phyloP scores from a whole-genome alignment of 2,888 invertebrate species.

The Prosapia bicincta region DNA sequence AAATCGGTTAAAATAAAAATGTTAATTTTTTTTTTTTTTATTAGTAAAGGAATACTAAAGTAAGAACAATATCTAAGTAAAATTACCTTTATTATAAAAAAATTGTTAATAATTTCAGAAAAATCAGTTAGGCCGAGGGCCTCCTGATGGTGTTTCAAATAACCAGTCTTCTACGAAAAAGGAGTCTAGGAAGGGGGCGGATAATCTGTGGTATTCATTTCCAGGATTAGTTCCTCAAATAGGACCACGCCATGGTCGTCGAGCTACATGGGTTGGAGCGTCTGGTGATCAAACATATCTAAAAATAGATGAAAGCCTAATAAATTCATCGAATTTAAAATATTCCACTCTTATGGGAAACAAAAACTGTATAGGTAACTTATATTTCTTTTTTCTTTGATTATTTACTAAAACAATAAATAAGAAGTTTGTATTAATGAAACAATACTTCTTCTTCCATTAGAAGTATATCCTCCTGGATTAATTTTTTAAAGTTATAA shows the following conservation, averaged over 20 bases:
- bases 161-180: slow-evolving; percentile 36
- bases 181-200: slow-evolving; percentile 45
- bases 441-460: too few species aligned
- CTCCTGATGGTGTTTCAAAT: slow-evolving; percentile 15
- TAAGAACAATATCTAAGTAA: too few species aligned
- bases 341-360: slow-evolving; percentile 89
- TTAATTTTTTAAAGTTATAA: too few species aligned
- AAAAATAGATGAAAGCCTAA: slow-evolving; percentile 87
- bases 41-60: too few species aligned
- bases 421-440: too few species aligned
- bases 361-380: slow-evolving; percentile 73
- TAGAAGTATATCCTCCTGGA: too few species aligned
- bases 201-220: slow-evolving; percentile 65
- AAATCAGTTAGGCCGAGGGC: slow-evolving; percentile 48
- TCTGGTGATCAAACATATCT: slow-evolving; percentile 96
- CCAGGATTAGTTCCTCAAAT: slow-evolving; percentile 75
- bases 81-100: neutral
- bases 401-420: too few species aligned
- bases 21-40: too few species aligned
- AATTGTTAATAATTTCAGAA: slow-evolving; percentile 46
- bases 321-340: slow-evolving; percentile 84
- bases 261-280: slow-evolving; percentile 91
- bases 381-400: too few species aligned
- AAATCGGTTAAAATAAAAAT: too few species aligned
- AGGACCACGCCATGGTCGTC: slow-evolving; percentile 80